phyloP scores from a whole-genome alignment of 2,888 invertebrate species.

The Melinaea menophilus region DNA sequence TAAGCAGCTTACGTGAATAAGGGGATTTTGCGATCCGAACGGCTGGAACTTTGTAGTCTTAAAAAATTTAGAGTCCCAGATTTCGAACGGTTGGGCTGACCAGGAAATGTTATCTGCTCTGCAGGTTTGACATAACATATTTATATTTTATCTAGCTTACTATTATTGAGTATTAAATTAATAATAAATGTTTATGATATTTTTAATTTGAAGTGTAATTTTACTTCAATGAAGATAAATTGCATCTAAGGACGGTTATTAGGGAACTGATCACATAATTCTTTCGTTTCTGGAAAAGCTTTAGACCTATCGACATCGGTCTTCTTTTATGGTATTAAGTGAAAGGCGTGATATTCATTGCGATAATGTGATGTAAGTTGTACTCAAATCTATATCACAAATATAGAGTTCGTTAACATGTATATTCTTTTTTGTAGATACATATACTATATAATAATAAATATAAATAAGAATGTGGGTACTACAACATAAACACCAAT shows the following conservation, averaged over 20 bases:
- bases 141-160: neutral
- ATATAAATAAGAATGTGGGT: too few relatives aligned
- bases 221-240: slow-evolving; percentile 72
- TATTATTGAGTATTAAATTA: neutral
- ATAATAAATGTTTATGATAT: too few relatives aligned
- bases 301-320: slow-evolving; percentile 18
- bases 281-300: slow-evolving; percentile 49
- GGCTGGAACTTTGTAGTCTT: slow-evolving; percentile 57
- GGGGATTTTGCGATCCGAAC: slow-evolving; percentile 54
- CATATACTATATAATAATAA: too few relatives aligned
- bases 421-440: too few relatives aligned
- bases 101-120: slow-evolving; percentile 24
- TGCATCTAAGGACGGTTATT: slow-evolving; percentile 62
- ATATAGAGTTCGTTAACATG: too few relatives aligned
- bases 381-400: too few relatives aligned
- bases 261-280: slow-evolving; percentile 55
- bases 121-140: slow-evolving; percentile 1
- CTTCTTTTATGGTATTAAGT: too few relatives aligned
- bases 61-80: slow-evolving; percentile 54
- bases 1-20: slow-evolving; percentile 71
- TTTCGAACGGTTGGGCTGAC: slow-evolving; percentile 31
- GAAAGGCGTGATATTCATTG: too few relatives aligned
- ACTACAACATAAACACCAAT: too few relatives aligned
- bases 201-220: slow-evolving; percentile 36
- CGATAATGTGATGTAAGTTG: too few relatives aligned